Evolutionary conservation across 2,888 invertebrate genomes (phyloP).

Genomic region (Orchestes rusci): DNA sequence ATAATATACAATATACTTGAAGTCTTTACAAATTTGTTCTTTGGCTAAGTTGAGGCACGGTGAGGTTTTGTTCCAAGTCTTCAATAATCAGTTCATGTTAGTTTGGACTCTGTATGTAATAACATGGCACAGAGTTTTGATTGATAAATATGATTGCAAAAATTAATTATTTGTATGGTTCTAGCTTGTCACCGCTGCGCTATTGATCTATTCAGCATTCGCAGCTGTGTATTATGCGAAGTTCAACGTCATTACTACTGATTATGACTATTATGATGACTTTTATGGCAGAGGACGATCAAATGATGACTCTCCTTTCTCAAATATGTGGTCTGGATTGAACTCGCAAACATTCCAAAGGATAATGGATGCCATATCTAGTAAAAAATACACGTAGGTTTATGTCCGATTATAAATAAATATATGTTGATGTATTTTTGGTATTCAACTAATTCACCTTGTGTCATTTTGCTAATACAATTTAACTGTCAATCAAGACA

Average conservation of each 20-base stretch:
- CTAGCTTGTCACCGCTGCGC: constrained; percentile 71
- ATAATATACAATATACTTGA: no score
- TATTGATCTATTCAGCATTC: constrained; percentile 76
- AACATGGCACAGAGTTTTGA: no score
- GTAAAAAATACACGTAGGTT: constrained; percentile 44
- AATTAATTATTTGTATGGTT: not conserved
- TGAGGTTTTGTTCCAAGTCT: no score
- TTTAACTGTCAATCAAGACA: no score
- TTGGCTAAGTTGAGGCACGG: no score
- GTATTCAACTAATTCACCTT: no score
- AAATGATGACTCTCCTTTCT: constrained; percentile 39
- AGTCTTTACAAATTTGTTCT: no score
- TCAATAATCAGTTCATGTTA: no score
- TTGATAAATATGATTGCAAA: no score
- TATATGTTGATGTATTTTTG: not conserved
- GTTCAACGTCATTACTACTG: constrained; percentile 74
- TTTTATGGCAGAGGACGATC: constrained; percentile 58
- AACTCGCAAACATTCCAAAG: constrained; percentile 58
- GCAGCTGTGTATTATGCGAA: constrained; percentile 85
- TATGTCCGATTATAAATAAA: not conserved
- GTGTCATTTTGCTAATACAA: no score
- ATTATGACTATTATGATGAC: constrained; percentile 63
- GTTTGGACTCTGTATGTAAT: no score
- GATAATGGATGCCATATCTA: constrained; percentile 54
- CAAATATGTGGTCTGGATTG: constrained; percentile 47